Base-by-base conservation (phyloP, 2,797 vertebrate species). In the Darevskia mixta region DNA sequence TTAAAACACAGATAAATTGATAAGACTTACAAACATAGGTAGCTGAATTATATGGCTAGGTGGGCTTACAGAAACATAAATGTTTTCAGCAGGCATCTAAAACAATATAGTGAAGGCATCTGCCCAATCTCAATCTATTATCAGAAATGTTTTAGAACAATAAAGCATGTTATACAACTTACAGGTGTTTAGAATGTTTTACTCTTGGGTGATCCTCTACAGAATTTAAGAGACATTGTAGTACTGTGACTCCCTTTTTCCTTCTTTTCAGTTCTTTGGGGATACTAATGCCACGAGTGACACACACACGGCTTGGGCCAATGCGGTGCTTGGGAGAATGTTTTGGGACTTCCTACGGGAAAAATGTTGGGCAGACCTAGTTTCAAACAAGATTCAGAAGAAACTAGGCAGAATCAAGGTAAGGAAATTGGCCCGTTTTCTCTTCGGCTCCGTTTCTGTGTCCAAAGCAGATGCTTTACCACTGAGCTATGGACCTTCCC, bases 331-430 rank as follows among this genome's bases (percentile, higher is more conserved):
- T 82, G 98, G 98, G 2, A 97, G 98, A 61, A 96, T 98, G 92
- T 98, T 98, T 94, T 98, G 98, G 98, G 98, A 98, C 94, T 98
- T 98, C 91, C 97, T 99, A 11, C 92, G 93, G 64, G 98, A 98
- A 94, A 98, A 92, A 72, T 96, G 97, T 96, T 98, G 98, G 98
- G 96, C 97, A 0, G 96, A 98, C 84, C 94, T 96, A 25, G 97
- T 98, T 64, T 97, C 98, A 89, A 92, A 86, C 91, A 98, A 98
- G 95, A 98, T 99, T 90, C 98, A 98, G 95, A 98, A 98, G 95
- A 99, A 98, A 92, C 87, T 99, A 87, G 98, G 98, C 96, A 98
- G 97, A 96, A 99, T 99, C 95, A 97, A 97, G 97, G 98, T 98
- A 94, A 90, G 97, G 82, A 79, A 38, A 17, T 7, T 7, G 1